Percentiles rank a stretch among this genome's conserved stretches.
phyloP scores from a whole-genome alignment of 2,797 vertebrate genomes.

The Serranus cabrilla region DNA sequence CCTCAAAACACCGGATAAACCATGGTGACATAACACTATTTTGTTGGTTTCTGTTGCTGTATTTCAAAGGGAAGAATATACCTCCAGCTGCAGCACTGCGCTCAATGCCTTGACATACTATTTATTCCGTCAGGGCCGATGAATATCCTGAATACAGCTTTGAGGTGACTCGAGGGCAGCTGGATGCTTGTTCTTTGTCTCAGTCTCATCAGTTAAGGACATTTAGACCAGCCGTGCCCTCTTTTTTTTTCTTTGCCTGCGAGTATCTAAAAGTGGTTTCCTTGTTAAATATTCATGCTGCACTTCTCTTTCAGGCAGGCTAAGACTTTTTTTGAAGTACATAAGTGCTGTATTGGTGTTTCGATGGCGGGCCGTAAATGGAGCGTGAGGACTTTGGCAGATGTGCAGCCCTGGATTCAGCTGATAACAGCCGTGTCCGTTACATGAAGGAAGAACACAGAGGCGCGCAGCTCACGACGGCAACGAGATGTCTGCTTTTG shows the following conservation, averaged over 20 bases:
- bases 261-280: conserved; percentile 69
- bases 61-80: conserved; percentile 38
- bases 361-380: conserved; percentile 58
- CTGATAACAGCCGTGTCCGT: conserved; percentile 57
- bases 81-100: conserved; percentile 27
- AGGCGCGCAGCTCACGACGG: conserved; percentile 14
- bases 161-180: conserved; percentile 21
- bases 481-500: conserved; percentile 45
- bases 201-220: conserved; percentile 50
- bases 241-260: conserved; percentile 1
- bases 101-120: conserved; percentile 25
- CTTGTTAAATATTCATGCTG: conserved; percentile 79
- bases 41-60: conserved; percentile 18
- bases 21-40: conserved; percentile 27
- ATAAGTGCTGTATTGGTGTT: conserved; percentile 72
- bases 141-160: conserved; percentile 42
- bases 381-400: conserved; percentile 60
- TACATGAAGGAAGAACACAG: conserved; percentile 38
- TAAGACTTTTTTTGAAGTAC: conserved; percentile 59
- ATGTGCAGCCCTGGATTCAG: conserved; percentile 51
- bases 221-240: conserved; percentile 43
- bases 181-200: conserved; percentile 42
- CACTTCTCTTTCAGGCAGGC: conserved; percentile 64
- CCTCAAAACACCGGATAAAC: conserved; percentile 35
- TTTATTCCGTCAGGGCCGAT: conserved; percentile 46